phyloP scores from a whole-genome alignment of 2,113 vertebrate genomes.

The Manacus vitellinus region DNA sequence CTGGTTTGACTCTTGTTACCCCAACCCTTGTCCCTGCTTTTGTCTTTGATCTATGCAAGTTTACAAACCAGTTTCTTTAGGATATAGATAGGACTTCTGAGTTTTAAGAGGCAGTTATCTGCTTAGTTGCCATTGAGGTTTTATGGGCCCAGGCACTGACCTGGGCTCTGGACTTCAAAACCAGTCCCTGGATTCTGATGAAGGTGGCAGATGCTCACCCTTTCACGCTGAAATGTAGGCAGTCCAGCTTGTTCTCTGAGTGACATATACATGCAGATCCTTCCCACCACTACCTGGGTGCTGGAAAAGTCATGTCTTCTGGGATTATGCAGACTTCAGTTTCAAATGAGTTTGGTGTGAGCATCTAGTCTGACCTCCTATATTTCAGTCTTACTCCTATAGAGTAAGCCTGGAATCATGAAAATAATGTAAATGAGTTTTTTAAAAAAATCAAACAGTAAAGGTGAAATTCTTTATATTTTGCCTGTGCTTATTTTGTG shows the following conservation, averaged over 20 bases:
- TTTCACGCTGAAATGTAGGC: background rate
- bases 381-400: background rate
- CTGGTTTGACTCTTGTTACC: background rate
- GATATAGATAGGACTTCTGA: background rate
- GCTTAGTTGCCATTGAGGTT: rapidly evolving
- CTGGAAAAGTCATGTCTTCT: background rate
- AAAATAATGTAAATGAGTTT: background rate
- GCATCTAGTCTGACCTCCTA: background rate
- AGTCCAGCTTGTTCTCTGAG: background rate
- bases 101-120: background rate
- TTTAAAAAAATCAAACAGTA: background rate
- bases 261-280: background rate
- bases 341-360: background rate
- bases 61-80: background rate
- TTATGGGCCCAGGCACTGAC: background rate
- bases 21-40: background rate
- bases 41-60: background rate
- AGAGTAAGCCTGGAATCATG: background rate
- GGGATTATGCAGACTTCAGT: background rate
- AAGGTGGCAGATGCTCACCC: background rate
- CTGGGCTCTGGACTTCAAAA: background rate
- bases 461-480: background rate
- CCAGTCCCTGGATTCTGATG: background rate
- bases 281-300: background rate
- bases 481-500: background rate